Base-by-base conservation (phyloP, 1,140 invertebrate species). In the Tetraneura akinire region DNA sequence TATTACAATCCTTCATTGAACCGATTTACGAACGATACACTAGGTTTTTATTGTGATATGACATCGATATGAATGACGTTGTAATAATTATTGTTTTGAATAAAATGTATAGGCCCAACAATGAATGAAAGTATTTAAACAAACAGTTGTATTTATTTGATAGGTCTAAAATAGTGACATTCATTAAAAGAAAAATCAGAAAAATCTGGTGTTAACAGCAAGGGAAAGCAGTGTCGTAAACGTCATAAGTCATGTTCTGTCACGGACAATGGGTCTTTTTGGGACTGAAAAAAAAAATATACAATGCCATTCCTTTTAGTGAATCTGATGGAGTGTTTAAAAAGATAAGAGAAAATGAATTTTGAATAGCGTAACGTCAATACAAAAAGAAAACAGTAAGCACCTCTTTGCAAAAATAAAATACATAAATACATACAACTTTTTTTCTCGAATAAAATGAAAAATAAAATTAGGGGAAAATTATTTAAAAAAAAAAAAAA, bases 311-410 rank as follows among this genome's bases (percentile, higher is more conserved):
- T 76, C 32, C 53, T 76, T 76, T 76, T 76, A 76, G 49, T 57
- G n/a, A 76, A 76, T 76, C 71, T 76, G 71, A 76, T 76, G 71
- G 71, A 76, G 51, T 76, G 71, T 76, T 76, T 76, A 53, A 76
- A 76, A 55, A 76, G 71, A 76, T 76, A 76, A 76, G 71, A 42
- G 37, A 73, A 73, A 73, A 73, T 16, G 51, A 9, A 71, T 51
- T 71, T 71, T 51, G 68, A 51, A 51, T 71, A 51, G 45, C 14
- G 10, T 14, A 18, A 4, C 16, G 9, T 10, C 47, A 49, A 11
- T 21, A 37, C 47, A n/a, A 29, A 16, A 71, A 71, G 14, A 16
- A 71, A 49, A 26, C 47, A 49, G 45, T 29, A 70, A 51, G 16
- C 16, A 71, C 23, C 68, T 49, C 23, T 71, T 49, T 11, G 23